Evolutionary conservation across 2,113 vertebrate genomes (phyloP).

Genomic region (Petrocephalus microphthalmus): DNA sequence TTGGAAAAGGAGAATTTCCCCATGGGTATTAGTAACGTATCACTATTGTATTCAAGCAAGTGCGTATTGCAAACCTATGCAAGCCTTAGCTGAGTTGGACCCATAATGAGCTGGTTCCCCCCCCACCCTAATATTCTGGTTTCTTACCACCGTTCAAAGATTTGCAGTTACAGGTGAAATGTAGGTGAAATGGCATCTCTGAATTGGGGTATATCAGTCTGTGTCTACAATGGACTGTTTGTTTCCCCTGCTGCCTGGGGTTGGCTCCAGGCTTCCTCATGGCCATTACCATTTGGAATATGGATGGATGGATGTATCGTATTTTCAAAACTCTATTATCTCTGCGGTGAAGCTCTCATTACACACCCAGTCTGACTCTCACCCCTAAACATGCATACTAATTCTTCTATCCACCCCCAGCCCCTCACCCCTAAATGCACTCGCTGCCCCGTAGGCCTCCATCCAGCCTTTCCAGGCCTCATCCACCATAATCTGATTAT

Average conservation of each 20-base stretch:
- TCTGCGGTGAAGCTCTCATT: not conserved
- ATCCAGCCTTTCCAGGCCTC: constrained; percentile 13
- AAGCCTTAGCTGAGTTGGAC: not conserved
- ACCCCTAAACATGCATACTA: not conserved
- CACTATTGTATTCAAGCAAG: not conserved
- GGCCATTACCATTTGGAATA: not conserved
- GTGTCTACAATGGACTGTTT: not conserved
- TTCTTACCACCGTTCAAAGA: not conserved
- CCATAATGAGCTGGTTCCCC: not conserved
- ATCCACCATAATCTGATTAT: constrained; percentile 26
- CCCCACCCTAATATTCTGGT: not conserved
- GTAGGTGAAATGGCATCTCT: not conserved
- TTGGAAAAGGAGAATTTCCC: not conserved
- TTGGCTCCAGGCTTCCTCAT: not conserved
- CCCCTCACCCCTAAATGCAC: not conserved
- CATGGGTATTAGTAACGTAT: not conserved
- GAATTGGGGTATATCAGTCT: not conserved
- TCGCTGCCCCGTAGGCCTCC: constrained; percentile 23
- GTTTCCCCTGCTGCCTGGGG: not conserved
- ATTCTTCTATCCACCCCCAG: not conserved
- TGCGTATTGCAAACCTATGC: not conserved
- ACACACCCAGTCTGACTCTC: not conserved
- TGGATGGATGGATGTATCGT: constrained; percentile 5
- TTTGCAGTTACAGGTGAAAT: not conserved
- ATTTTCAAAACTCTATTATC: not conserved